Base-by-base conservation (phyloP, 1,140 invertebrate genomes). In the Drosophila tani region DNA sequence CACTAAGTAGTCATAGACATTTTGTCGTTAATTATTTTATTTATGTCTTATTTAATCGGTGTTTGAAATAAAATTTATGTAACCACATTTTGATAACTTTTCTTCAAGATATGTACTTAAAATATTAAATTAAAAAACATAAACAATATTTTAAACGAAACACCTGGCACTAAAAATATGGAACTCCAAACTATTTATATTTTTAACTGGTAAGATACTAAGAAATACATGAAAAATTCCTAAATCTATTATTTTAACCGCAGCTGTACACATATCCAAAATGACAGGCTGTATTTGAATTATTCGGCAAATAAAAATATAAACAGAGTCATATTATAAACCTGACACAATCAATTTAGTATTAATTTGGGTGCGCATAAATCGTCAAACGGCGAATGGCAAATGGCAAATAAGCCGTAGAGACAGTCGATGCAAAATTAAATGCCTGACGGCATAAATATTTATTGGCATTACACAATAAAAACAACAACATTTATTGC, bases 261-360 rank as follows among this genome's bases (percentile, higher is more conserved):
- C 24, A 17, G 15, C 12, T 65, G 63, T 65, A 2, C 15, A 11
- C 7, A 14, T n/a, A 2, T 6, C n/a, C 35, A 12, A 19, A 51
- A 6, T 35, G 62, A 45, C 47, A 35, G 29, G 38, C 40, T 50
- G 66, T 11, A 19, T 73, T 60, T 73, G 45, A 60, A 41, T 51
- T 60, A 74, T 60, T 73, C 24, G 38, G 12, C n/a, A 17, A 43
- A 51, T 35, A 60, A 40, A 73, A 69, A 60, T n/a, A 51, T 41
- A 71, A 32, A 64, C 17, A 58, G 8, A 59, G 38, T 15, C 46
- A 32, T 75, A 66, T 67, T 75, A 64, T 75, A 56, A 58, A 59
- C 45, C 67, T 63, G 74, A 65, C 83, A 81, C 81, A 88, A 87
- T 87, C 84, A 84, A 88, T 88, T 83, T 88, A 66, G 84, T 84